These are phyloP conservation scores for Drosophila nigrodunni DNA, from an alignment of 1,140 invertebrate genomes.

Conservation along the genomic window DNA sequence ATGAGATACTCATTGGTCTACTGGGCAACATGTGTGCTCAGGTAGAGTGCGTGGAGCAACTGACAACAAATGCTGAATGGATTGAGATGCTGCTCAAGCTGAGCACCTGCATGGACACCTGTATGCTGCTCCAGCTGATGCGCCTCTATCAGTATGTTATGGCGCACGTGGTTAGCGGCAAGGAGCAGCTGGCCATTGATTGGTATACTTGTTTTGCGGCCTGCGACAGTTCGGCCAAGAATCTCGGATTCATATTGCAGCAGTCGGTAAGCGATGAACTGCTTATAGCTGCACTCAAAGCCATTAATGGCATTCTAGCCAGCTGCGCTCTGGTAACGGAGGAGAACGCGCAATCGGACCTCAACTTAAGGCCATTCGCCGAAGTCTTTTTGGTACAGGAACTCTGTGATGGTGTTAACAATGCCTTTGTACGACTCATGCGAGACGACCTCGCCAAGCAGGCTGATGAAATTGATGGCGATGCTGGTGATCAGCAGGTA, in stretches of 20 bases:
- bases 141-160: conserved; percentile 87
- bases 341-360: conserved; percentile 52
- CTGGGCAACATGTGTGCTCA: conserved; percentile 88
- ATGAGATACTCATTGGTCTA: conserved; percentile 90
- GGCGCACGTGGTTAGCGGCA: conserved; percentile 76
- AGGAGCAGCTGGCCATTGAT: conserved; percentile 67
- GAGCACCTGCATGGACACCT: conserved; percentile 87
- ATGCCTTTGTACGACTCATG: conserved; percentile 76
- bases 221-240: conserved; percentile 85
- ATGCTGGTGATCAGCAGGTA: conserved; percentile 19
- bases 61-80: conserved; percentile 84
- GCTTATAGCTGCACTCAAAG: conserved; percentile 86
- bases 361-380: conserved; percentile 67
- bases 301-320: conserved; percentile 86
- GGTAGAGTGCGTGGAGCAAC: conserved; percentile 81
- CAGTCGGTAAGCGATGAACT: conserved; percentile 89
- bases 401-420: conserved; percentile 72
- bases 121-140: conserved; percentile 88
- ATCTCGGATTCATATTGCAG: conserved; percentile 88
- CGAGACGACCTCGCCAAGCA: conserved; percentile 62
- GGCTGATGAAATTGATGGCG: conserved; percentile 48
- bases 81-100: conserved; percentile 86
- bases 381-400: conserved; percentile 71
- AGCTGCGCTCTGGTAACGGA: conserved; percentile 80
- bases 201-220: conserved; percentile 76